Percentiles rank a stretch among this genome's conserved stretches.
These are phyloP conservation scores for Drosophila suboccidentalis DNA, from an alignment of 2,888 invertebrate genomes.

Conservation along the genomic window DNA sequence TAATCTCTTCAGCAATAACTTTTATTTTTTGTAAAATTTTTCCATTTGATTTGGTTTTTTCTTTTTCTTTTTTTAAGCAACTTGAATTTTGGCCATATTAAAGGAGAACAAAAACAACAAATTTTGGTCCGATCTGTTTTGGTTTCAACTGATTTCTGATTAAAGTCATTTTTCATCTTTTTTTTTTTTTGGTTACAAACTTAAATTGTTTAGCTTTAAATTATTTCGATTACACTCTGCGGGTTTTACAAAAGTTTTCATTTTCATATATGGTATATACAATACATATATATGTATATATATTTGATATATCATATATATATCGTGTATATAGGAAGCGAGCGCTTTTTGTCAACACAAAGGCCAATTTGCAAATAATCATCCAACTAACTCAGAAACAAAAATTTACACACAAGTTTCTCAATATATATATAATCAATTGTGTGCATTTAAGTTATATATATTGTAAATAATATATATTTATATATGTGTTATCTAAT, in stretches of 20 bases:
- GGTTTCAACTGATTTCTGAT: conserved; percentile 78
- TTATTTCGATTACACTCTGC: conserved; percentile 56
- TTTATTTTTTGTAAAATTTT: conserved; percentile 34
- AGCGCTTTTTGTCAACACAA: conserved; percentile 86
- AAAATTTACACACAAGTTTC: conserved; percentile 77
- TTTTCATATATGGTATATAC: conserved; percentile 28
- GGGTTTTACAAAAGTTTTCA: conserved; percentile 36
- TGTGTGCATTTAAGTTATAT: conserved; percentile 29
- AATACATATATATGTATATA: conserved; percentile 21
- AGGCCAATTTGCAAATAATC: conserved; percentile 86
- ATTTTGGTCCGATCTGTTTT: conserved; percentile 40
- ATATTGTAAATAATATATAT: conserved; percentile 23
- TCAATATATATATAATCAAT: conserved; percentile 35
- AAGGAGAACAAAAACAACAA: conserved; percentile 36
- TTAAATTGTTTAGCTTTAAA: conserved; percentile 34
- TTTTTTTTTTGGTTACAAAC: conserved; percentile 7
- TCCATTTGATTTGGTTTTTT: not conserved
- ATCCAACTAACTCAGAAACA: conserved; percentile 85
- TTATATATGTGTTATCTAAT: conserved; percentile 24
- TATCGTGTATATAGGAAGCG: conserved; percentile 64
- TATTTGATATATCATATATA: conserved; percentile 23
- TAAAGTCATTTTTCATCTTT: conserved; percentile 63
- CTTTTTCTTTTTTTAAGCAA: conserved; percentile 32
- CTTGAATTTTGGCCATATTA: conserved; percentile 52
- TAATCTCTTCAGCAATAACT: conserved; percentile 83